A percentile compares a stretch with the other conserved stretches of the same genome.
phyloP scores from a whole-genome alignment of 2,113 vertebrate species.

The Galemys pyrenaicus region DNA sequence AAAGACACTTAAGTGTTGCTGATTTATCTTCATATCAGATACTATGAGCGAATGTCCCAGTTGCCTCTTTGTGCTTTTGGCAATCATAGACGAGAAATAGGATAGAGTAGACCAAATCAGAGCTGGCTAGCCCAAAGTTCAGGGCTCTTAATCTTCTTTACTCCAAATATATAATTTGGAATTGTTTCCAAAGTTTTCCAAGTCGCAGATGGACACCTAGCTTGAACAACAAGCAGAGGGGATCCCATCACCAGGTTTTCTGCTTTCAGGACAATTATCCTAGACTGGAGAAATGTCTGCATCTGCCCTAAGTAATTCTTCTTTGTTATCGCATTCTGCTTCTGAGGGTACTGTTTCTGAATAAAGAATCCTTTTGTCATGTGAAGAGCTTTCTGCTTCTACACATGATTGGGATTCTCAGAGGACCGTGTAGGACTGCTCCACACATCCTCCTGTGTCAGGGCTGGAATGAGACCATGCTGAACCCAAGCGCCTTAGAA shows the following conservation, averaged over 20 bases:
- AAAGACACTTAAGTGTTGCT: conserved; percentile 76
- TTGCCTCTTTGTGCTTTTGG: conserved; percentile 80
- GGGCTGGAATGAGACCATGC: neutral
- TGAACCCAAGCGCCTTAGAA: conserved; percentile 34
- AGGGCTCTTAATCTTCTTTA: conserved; percentile 77
- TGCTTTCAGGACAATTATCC: conserved; percentile 58
- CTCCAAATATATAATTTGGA: conserved; percentile 78
- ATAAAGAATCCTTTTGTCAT: conserved; percentile 3
- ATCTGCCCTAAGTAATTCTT: neutral
- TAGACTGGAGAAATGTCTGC: conserved; percentile 46
- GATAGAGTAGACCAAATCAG: conserved; percentile 77
- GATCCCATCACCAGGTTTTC: conserved; percentile 4
- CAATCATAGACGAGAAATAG: conserved; percentile 77
- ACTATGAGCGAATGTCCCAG: conserved; percentile 76
- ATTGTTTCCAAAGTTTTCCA: conserved; percentile 78
- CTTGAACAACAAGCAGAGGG: conserved; percentile 75
- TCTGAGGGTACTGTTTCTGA: neutral
- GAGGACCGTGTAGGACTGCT: neutral
- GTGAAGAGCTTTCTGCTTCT: neutral
- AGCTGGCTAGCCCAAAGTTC: conserved; percentile 72
- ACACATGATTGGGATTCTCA: conserved; percentile 4
- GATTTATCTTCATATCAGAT: conserved; percentile 81
- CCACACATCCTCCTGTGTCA: neutral
- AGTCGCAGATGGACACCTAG: conserved; percentile 82
- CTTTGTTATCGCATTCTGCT: neutral